Evolutionary conservation across 2,888 invertebrate species (phyloP).

Genomic region (Ethmia dodecea): DNA sequence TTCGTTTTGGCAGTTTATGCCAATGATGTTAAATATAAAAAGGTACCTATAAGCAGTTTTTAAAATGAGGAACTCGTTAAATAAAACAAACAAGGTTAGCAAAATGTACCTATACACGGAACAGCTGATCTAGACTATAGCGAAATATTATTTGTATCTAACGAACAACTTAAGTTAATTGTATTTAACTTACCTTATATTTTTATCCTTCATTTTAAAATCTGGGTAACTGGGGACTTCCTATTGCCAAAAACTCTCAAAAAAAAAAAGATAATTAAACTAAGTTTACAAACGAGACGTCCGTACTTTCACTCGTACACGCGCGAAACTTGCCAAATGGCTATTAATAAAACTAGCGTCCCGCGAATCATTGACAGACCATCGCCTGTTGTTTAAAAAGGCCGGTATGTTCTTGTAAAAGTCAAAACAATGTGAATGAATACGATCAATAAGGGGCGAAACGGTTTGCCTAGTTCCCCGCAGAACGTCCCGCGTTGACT

Average conservation of each 20-base stretch:
- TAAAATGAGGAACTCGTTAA: too few relatives aligned
- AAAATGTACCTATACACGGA: too few relatives aligned
- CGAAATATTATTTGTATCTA: too few relatives aligned
- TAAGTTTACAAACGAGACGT: background rate
- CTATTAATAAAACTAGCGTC: slow-evolving; percentile 1
- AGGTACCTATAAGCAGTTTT: too few relatives aligned
- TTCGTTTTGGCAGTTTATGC: too few relatives aligned
- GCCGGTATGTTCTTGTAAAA: slow-evolving; percentile 31
- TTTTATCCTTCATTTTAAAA: slow-evolving; percentile 47
- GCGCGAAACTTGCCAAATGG: slow-evolving; percentile 15
- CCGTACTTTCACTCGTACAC: slow-evolving; percentile 29
- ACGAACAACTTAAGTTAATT: too few relatives aligned
- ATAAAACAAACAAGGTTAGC: too few relatives aligned
- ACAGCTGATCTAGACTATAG: too few relatives aligned
- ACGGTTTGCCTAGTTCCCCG: slow-evolving; percentile 7
- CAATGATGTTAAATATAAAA: too few relatives aligned
- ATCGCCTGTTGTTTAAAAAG: slow-evolving; percentile 17
- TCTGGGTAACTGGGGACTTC: too few relatives aligned
- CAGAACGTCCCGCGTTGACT: slow-evolving; percentile 1
- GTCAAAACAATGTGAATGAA: slow-evolving; percentile 47
- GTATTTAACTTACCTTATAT: slow-evolving; percentile 35
- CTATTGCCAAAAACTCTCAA: too few relatives aligned
- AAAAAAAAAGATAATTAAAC: background rate
- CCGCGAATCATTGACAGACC: slow-evolving; percentile 8
- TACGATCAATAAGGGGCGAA: slow-evolving; percentile 38